phyloP scores from a whole-genome alignment of 2,888 invertebrate genomes.

The Drosophila anceps region DNA sequence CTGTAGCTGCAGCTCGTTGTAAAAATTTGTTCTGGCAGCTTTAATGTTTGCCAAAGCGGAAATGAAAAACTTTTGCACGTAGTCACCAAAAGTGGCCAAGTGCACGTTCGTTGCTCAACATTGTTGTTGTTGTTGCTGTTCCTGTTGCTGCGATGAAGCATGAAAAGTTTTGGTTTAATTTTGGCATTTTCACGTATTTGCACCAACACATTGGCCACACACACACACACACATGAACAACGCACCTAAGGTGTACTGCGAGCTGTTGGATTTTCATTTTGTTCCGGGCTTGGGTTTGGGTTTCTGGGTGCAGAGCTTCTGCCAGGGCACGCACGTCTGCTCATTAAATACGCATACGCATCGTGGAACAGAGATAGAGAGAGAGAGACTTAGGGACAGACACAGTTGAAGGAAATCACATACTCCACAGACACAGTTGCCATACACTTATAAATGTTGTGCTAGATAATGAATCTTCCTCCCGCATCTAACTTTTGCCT shows the following conservation, averaged over 20 bases:
- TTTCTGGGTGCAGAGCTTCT: conserved; percentile 34
- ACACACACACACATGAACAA: conserved; percentile 37
- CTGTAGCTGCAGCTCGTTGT: conserved; percentile 53
- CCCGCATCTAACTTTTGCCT: not conserved
- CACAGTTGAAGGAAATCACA: conserved; percentile 62
- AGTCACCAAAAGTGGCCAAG: conserved; percentile 76
- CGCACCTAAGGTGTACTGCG: conserved; percentile 23
- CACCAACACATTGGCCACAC: conserved; percentile 34
- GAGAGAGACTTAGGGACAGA: not conserved
- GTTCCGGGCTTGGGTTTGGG: conserved; percentile 41
- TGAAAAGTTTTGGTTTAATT: conserved; percentile 82
- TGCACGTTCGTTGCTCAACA: conserved; percentile 62
- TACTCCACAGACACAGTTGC: conserved; percentile 59
- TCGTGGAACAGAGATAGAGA: conserved; percentile 7
- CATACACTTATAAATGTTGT: conserved; percentile 77
- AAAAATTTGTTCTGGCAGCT: conserved; percentile 79
- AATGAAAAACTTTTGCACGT: conserved; percentile 82
- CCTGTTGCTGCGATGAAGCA: conserved; percentile 72
- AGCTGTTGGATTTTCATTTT: conserved; percentile 11
- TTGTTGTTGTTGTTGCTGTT: conserved; percentile 38
- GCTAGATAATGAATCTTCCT: conserved; percentile 77
- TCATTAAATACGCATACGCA: conserved; percentile 80
- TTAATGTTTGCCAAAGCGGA: conserved; percentile 81
- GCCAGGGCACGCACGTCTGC: conserved; percentile 75
- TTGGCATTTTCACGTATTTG: conserved; percentile 68